Base-by-base conservation (phyloP, 2,797 vertebrate genomes). In the Micromesistius poutassou region DNA sequence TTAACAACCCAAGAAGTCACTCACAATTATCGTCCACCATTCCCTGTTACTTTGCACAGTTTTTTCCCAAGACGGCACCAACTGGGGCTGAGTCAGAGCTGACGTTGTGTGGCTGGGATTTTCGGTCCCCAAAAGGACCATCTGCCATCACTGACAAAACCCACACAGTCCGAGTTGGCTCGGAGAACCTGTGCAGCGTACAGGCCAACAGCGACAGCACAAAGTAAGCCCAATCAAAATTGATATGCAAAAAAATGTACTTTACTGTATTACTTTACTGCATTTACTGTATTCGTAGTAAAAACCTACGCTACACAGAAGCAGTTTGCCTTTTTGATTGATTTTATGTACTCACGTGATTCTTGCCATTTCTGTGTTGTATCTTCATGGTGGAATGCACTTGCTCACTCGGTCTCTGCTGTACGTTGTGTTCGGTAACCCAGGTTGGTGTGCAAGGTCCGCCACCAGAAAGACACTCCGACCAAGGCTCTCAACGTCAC, bases 51-150 rank as follows among this genome's bases (percentile, higher is more conserved):
- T 68, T 68, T 28, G 62, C 62, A 76, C 90, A 99, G 98, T 97
- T 98, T 93, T 91, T 94, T 68, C 98, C 98, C 0, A 93, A 82
- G 80, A 94, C 79, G 0, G 95, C 92, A 0, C 96, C 96, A 0
- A 85, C 91, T 71, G 86, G 71, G 22, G 95, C 95, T 6, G 91
- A 85, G 71, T 97, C 96, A 0, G 93, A 91, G 62, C 75, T 97
- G 84, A 96, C 93, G 0, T 84, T 98, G 72, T 98, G 96, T 0
- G 97, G 97, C 4, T 93, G 91, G 89, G 95, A 95, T 66, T 97
- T 98, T 88, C 90, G 84, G 79, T 94, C 94, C 50, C 70, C 35
- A 28, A 28, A 0, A 4, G 73, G 50, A 5, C 77, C 81, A 0
- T 5, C 46, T 0, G 83, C 89, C 73, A 85, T 88, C 78, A 85